Evolutionary conservation across 2,888 invertebrate genomes (phyloP), one percentile per base, ranked within the genome.

Genomic region (Vesta saturnalis): DNA sequence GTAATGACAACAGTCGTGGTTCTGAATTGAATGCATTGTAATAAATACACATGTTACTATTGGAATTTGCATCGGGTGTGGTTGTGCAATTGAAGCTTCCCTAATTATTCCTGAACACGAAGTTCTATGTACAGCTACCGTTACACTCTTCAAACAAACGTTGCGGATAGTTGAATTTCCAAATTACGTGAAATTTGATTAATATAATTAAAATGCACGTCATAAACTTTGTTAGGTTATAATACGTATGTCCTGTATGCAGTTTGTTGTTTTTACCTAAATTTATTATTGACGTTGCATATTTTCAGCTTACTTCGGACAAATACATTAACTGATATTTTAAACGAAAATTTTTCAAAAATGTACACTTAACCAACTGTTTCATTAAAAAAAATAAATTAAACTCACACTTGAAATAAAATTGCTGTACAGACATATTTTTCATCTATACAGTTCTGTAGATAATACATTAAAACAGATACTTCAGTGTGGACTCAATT

Each of bases 101-200:
- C 74, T 75, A 75, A 75, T 75, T 75, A 75, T 75, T 75, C 73
- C 67, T 46, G 72, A 72, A 73, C 74, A 75, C 74, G 73, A 70
- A 75, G 71, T 64, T 61, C 69, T 43, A 30, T 66, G 62, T 66
- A 57, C 22, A 62, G 65, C 52, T 57, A 66, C 56, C 54, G 66
- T 60, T 60, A 47, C 49, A 60, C 66, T 60, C 35, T 66, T 66
- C 15, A 66, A 56, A 39, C 57, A 66, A 66, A 66, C 66, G 60
- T 49, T 59, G 60, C 66, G 49, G 23, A 19, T n/a, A n/a, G n/a
- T n/a, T 66, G 57, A 56, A 60, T 66, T 61, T 56, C 56, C 35
- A 57, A 66, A 55, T 65, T 65, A 55, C 55, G 39, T 30, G 15
- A 22, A 65, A 60, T 60, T 55, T 60, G 22, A 22, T 60, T 54